Percentiles rank a stretch among this genome's conserved stretches.
phyloP scores from a whole-genome alignment of 2,888 invertebrate species.

The Mayetiola destructor region DNA sequence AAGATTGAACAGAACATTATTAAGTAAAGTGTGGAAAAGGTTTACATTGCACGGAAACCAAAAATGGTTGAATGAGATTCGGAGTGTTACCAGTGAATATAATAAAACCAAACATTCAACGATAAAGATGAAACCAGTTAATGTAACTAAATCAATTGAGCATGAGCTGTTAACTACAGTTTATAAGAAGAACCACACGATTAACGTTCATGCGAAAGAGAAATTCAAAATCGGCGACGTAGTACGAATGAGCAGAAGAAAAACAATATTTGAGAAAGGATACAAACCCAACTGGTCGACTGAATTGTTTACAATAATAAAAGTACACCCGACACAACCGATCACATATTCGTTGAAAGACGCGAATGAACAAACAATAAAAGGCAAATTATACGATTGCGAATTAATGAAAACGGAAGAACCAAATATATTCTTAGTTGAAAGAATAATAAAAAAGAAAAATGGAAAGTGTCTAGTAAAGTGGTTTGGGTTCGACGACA shows the following conservation, averaged over 20 bases:
- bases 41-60: not conserved
- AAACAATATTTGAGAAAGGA: constrained; percentile 11
- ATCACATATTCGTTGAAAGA: not conserved
- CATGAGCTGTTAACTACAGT: not conserved
- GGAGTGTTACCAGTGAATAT: not conserved
- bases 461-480: not conserved
- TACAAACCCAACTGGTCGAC: constrained; percentile 1
- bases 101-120: not conserved
- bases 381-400: not conserved
- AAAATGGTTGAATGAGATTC: not conserved
- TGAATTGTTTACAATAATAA: constrained; percentile 1
- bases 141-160: not conserved
- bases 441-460: not conserved
- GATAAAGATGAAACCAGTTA: not conserved
- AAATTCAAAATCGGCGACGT: not conserved
- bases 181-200: not conserved
- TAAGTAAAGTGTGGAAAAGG: not conserved
- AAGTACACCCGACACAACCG: not conserved
- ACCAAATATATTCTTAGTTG: not conserved
- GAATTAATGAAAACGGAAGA: constrained; percentile 2
- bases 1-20: not conserved
- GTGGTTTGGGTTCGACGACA: not conserved
- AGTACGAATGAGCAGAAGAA: constrained; percentile 2
- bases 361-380: not conserved
- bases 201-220: not conserved